Base-by-base conservation (phyloP, 2,888 invertebrate genomes). In the Marronus borbonicus region DNA sequence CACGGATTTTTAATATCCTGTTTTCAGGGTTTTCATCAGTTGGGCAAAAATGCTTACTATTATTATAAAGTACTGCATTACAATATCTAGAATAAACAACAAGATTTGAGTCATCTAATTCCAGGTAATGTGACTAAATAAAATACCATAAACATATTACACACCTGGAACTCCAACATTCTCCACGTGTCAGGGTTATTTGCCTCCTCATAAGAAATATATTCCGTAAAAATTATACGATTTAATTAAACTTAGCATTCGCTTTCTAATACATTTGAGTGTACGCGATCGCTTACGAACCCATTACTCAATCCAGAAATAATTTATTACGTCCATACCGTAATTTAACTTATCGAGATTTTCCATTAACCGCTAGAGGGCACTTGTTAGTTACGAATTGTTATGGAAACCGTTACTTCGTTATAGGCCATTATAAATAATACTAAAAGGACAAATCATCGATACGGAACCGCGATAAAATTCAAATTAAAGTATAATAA, bases 401-500 rank as follows among this genome's bases (percentile, higher is more conserved):
- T 31, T 62, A 31, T 62, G 5, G 62, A 62, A 28, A 28, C 62
- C 62, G 62, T 62, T 62, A 62, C 14, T 28, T 62, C 62, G 31
- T 62, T 31, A 14, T 10, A 31, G 10, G 14, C 62, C 62, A 62
- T 62, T 62, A 62, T 62, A 62, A 62, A 62, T 31, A 62, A 31
- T 24, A 31, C 28, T 31, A 31, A 62, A 62, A 31, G 62, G 62
- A 62, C 62, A 31, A 62, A 62, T 31, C 24, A 20, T 44, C 44
- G 65, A 65, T 50, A 68, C 68, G 39, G 50, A 68, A 24, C 24
- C 20, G 55, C n/a, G 68, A 68, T 68, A 68, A 68, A 14, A 50
- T 68, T 68, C 39, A 50, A 68, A 68, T 68, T 68, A 68, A 68
- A 5, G 28, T 39, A 50, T 50, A 68, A 68, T 68, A 68, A 68